These are phyloP conservation scores for Rhinogobio ventralis DNA, from an alignment of 2,797 vertebrate genomes.

Conservation along the genomic window DNA sequence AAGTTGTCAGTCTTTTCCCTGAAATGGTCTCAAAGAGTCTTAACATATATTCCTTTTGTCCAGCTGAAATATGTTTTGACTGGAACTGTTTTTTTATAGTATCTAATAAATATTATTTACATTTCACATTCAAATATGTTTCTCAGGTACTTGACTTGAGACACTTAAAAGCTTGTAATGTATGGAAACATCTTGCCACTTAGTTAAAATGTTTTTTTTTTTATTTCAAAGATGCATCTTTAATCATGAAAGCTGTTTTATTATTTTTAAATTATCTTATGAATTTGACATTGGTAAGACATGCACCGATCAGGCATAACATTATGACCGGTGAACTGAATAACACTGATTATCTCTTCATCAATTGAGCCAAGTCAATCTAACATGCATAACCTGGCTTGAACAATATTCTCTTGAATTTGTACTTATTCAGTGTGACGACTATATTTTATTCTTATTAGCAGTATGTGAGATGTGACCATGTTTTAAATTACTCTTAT, in stretches of 20 bases:
- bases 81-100: neutral
- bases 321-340: too few species aligned
- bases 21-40: constrained; percentile 16
- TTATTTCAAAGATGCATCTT: neutral
- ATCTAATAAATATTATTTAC: neutral
- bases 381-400: neutral
- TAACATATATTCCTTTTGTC: neutral
- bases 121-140: neutral
- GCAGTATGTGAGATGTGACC: neutral
- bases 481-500: neutral
- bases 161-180: neutral
- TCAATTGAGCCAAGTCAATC: too few species aligned
- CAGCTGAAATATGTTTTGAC: neutral
- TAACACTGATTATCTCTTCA: too few species aligned
- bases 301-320: too few species aligned
- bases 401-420: neutral
- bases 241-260: neutral
- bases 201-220: too few species aligned
- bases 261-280: neutral
- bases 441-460: neutral
- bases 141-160: neutral
- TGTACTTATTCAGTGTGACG: neutral
- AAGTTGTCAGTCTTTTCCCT: constrained; percentile 3
- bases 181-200: too few species aligned
- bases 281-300: neutral